Conservation (phyloP, 2,888 invertebrate species). For the Nipponacmea schrenckii region DNA sequence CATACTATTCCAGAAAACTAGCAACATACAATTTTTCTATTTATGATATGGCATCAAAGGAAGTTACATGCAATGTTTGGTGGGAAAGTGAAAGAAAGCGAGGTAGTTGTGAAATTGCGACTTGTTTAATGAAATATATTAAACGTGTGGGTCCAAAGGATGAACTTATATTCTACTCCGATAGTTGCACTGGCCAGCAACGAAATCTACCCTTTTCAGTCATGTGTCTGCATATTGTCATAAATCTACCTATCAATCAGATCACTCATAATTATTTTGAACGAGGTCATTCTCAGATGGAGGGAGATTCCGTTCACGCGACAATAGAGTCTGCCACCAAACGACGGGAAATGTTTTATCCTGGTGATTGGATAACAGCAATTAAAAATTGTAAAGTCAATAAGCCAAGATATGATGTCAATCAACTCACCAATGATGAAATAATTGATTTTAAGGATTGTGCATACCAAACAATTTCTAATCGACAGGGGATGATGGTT, state of each 20-base stretch:
- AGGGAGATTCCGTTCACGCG: slow-evolving; percentile 23
- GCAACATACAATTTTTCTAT: slow-evolving; percentile 34
- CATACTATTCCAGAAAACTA: too few relatives aligned
- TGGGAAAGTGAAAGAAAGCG: slow-evolving; percentile 28
- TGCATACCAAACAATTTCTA: too few relatives aligned
- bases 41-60: slow-evolving; percentile 23
- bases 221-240: slow-evolving; percentile 22
- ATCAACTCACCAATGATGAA: too few relatives aligned
- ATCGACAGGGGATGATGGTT: too few relatives aligned
- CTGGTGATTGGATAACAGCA: neutral
- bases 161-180: slow-evolving; percentile 23
- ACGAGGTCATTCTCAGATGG: slow-evolving; percentile 23
- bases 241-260: slow-evolving; percentile 15
- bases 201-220: slow-evolving; percentile 20
- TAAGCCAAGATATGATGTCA: too few relatives aligned
- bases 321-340: slow-evolving; percentile 7
- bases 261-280: slow-evolving; percentile 25
- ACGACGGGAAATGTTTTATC: neutral
- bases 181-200: slow-evolving; percentile 26
- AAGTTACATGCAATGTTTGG: slow-evolving; percentile 31
- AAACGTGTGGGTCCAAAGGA: slow-evolving; percentile 10
- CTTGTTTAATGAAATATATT: slow-evolving; percentile 10
- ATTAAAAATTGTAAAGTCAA: neutral
- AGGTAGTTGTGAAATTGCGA: slow-evolving; percentile 30
- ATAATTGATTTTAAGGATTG: too few relatives aligned